Percentiles rank a stretch among this genome's conserved stretches.
These are phyloP conservation scores for Psilopsiagon aymara DNA, from an alignment of 2,113 vertebrate genomes.

Conservation along the genomic window DNA sequence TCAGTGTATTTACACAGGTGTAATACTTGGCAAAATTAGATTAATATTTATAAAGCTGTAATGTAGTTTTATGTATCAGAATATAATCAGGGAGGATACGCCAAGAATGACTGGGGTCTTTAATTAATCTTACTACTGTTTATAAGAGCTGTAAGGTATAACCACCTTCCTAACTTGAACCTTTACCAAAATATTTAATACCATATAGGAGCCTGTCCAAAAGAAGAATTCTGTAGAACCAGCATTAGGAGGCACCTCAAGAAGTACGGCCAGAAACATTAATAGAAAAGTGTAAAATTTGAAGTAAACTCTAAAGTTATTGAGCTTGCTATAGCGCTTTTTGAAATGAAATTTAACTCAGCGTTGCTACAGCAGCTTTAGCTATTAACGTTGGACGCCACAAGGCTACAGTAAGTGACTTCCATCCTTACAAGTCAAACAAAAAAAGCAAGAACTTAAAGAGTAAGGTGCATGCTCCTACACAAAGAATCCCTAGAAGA, in stretches of 20 bases:
- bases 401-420: background rate
- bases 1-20: background rate
- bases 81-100: background rate
- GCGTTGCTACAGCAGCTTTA: background rate
- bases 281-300: conserved; percentile 44
- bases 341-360: background rate
- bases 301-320: conserved; percentile 47
- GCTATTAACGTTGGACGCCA: background rate
- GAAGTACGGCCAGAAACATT: conserved; percentile 55
- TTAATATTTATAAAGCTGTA: background rate
- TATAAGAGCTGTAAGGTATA: background rate
- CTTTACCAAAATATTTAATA: background rate
- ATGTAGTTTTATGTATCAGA: background rate
- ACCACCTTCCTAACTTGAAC: background rate
- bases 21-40: background rate
- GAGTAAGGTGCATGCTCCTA: background rate
- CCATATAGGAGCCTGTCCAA: background rate
- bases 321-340: conserved; percentile 13
- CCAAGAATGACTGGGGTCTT: background rate
- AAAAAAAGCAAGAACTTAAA: background rate
- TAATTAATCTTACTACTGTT: background rate
- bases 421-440: background rate
- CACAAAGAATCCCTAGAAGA: background rate
- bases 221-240: background rate
- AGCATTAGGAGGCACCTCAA: background rate